phyloP scores from a whole-genome alignment of 92 coral and sea anemone genomes.

The Epizoanthus stellaris region DNA sequence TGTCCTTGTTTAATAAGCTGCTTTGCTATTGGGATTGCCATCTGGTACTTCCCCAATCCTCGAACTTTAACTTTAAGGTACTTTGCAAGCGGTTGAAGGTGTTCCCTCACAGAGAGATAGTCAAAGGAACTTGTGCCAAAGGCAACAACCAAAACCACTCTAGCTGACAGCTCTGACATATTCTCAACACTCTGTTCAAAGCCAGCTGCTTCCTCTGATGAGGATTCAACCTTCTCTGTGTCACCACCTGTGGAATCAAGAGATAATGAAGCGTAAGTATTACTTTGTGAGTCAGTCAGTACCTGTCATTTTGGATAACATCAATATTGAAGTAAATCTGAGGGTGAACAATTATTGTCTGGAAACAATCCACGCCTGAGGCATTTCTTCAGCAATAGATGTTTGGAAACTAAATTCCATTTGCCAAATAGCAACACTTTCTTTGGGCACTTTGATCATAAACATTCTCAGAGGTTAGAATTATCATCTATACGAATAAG shows the following conservation, averaged over 20 bases:
- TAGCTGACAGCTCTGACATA: conserved; percentile 30
- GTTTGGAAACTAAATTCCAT: no score
- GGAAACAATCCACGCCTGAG: no score
- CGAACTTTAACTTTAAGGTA: conserved; percentile 45
- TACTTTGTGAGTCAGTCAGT: no score
- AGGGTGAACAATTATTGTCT: no score
- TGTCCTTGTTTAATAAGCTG: conserved; percentile 32
- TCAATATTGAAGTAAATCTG: no score
- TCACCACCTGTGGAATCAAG: conserved; percentile 31
- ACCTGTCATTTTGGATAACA: not conserved
- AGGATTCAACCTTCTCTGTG: conserved; percentile 35
- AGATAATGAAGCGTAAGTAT: not conserved
- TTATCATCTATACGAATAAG: no score
- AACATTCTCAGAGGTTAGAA: no score
- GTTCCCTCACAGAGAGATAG: conserved; percentile 45
- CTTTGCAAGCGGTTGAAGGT: conserved; percentile 40
- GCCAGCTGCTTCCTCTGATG: conserved; percentile 37
- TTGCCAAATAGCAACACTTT: no score
- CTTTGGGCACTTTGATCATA: no score
- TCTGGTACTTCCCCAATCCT: conserved; percentile 52
- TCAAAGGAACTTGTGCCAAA: conserved; percentile 43
- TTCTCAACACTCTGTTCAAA: conserved; percentile 49
- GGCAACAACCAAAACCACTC: conserved; percentile 49
- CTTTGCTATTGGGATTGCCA: conserved; percentile 43
- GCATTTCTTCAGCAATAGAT: no score